phyloP scores from a whole-genome alignment of 2,888 invertebrate genomes.

The Byasa hedistus region DNA sequence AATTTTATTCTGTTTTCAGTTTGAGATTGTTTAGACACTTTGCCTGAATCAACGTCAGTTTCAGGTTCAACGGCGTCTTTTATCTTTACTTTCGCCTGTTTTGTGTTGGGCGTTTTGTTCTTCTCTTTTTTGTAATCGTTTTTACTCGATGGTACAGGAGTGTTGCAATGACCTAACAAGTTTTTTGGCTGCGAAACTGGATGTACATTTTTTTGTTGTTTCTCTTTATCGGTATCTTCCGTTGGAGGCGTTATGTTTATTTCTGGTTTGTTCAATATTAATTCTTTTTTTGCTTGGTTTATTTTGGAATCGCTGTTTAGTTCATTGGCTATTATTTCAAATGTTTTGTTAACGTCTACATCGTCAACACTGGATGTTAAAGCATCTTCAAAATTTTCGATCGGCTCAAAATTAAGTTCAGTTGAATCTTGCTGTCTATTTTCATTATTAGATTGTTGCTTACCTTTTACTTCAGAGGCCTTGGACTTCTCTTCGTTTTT shows the following conservation, averaged over 20 bases:
- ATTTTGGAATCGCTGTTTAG: slow-evolving; percentile 37
- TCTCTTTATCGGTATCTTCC: slow-evolving; percentile 42
- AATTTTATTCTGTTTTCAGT: slow-evolving; percentile 52
- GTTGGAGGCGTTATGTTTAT: slow-evolving; percentile 53
- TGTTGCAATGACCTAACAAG: slow-evolving; percentile 76
- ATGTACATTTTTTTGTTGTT: slow-evolving; percentile 45
- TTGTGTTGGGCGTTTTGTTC: slow-evolving; percentile 66
- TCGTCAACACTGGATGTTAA: slow-evolving; percentile 68
- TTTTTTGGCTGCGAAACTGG: slow-evolving; percentile 76
- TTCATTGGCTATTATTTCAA: slow-evolving; percentile 67
- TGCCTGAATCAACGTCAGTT: slow-evolving; percentile 35
- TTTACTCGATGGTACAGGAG: slow-evolving; percentile 78
- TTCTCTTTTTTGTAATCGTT: slow-evolving; percentile 75
- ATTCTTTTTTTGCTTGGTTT: slow-evolving; percentile 38
- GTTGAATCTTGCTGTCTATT: slow-evolving; percentile 7
- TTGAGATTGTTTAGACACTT: slow-evolving; percentile 59
- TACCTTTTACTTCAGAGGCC: slow-evolving; percentile 50
- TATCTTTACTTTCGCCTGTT: slow-evolving; percentile 67
- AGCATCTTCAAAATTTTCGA: slow-evolving; percentile 72
- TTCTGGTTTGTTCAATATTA: slow-evolving; percentile 60
- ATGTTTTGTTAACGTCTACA: slow-evolving; percentile 56
- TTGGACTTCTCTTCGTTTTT: slow-evolving; percentile 47
- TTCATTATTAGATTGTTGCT: slow-evolving; percentile 50
- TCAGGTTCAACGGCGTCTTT: slow-evolving; percentile 63
- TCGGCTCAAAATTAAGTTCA: slow-evolving; percentile 54